Base-by-base conservation (phyloP, 2,797 vertebrate genomes). In the Ibycter americanus region DNA sequence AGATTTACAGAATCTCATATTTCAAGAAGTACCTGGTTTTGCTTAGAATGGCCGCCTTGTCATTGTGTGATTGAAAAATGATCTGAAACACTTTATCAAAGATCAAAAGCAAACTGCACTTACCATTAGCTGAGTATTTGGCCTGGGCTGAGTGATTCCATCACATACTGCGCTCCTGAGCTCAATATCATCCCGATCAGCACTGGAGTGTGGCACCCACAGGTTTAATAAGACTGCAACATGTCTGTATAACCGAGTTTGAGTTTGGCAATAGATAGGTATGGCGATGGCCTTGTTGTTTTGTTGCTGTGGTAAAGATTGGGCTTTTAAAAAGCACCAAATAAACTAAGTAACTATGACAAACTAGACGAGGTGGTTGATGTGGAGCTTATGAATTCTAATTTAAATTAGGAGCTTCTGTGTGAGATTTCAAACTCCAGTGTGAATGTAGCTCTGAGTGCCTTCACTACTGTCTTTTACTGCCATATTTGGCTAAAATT, bases 51-150 rank as follows among this genome's bases (percentile, higher is more conserved):
- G 52, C n/a, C 56, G 72, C 51, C 27, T 81, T 87, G 47, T 89
- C 58, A 32, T 49, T 11, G 11, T 36, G 29, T 40, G 65, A 89
- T 66, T 93, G 77, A 95, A 95, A 95, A 91, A 90, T 76, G 16
- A 77, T 66, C 87, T 67, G 61, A 93, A 88, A 82, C 47, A 10
- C 61, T 82, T 95, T 82, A 89, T 94, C 80, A 49, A 51, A 91
- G 83, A 94, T 93, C 85, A 95, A 85, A 87, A 6, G 9, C 70
- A 85, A 90, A 59, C 36, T 49, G 52, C 32, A 46, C 10, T 54
- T 74, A 32, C 18, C 19, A 56, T 89, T 88, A 58, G 46, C 54
- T 36, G 51, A 76, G 46, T 78, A 8, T 87, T 84, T 87, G 78
- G 51, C 52, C 22, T 74, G 46, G 55, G 13, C 55, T 93, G 66